Base-by-base conservation (phyloP, 2,797 vertebrate species). In the Bucorvus abyssinicus region DNA sequence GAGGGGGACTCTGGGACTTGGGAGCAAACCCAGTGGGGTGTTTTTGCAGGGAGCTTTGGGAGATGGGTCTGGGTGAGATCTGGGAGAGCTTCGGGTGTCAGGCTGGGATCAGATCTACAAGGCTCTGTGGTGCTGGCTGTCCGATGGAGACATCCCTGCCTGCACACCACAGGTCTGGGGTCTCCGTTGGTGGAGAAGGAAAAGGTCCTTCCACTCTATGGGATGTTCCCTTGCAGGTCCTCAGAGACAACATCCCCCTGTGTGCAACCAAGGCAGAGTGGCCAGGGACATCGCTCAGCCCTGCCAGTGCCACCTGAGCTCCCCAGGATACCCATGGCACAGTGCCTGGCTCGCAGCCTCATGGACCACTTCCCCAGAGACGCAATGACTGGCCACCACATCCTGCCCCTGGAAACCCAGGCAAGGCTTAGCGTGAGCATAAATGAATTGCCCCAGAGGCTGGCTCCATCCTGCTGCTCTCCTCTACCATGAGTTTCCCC, bases 301-400 rank as follows among this genome's bases (percentile, higher is more conserved):
- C 79, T 36, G 18, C 32, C 2, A 4, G 45, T 61, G 36, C 9
- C 42, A 45, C 53, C 38, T 4, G 24, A 57, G 50, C 4, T 49
- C 19, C 49, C 50, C 16, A 4, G 5, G n/a, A 10, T 40, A 34
- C 15, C 69, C 11, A 0, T 19, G 44, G 17, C 30, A 12, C 52
- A 30, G 9, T 1, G 2, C 34, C 32, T 40, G 42, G 36, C 12
- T 50, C 40, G 50, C 73, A n/a, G 14, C 63, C 16, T 67, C 7
- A 1, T 9, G 57, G 34, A 11, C n/a, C 27, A 3, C 4, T 9
- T 55, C 22, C 44, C 40, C 16, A 7, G 4, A 30, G 55, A 27
- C 22, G 23, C 12, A 42, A 9, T 5, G n/a, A 13, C 55, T 3
- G 0, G 10, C 8, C 42, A 55, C 60, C 5, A 0, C 20, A 8